Percentiles rank a stretch among this genome's conserved stretches.
These are phyloP conservation scores for Oreortyx pictus DNA, from an alignment of 2,797 vertebrate genomes.

Conservation along the genomic window DNA sequence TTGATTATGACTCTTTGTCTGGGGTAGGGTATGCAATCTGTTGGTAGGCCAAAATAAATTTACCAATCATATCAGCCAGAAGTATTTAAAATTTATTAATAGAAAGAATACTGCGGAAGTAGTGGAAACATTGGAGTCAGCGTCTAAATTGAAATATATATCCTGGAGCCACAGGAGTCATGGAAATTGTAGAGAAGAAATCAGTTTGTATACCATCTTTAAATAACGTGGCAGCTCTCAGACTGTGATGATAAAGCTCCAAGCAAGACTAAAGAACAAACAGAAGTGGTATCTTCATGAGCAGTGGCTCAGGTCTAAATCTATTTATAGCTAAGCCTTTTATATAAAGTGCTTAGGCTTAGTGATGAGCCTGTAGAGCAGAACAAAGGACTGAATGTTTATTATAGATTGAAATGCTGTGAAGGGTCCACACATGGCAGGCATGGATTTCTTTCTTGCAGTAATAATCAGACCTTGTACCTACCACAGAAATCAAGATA, in stretches of 20 bases:
- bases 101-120: neutral
- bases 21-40: neutral
- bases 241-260: neutral
- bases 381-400: conserved; percentile 23
- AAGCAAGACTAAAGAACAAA: conserved; percentile 42
- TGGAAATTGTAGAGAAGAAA: neutral
- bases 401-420: neutral
- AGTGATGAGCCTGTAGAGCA: conserved; percentile 17
- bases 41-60: neutral
- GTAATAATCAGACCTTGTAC: neutral
- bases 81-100: neutral
- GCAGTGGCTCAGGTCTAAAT: conserved; percentile 35
- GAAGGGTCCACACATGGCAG: neutral
- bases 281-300: conserved; percentile 11
- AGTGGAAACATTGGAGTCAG: neutral
- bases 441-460: neutral
- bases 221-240: neutral
- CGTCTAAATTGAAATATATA: conserved; percentile 1
- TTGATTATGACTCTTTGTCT: neutral
- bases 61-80: neutral
- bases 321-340: conserved; percentile 64
- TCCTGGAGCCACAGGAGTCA: neutral
- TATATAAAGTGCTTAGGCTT: conserved; percentile 65
- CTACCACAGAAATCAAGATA: neutral
- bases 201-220: neutral